Evolutionary conservation across 2,888 invertebrate species (phyloP), one percentile per base, ranked within the genome.

Genomic region (Phortica magna): DNA sequence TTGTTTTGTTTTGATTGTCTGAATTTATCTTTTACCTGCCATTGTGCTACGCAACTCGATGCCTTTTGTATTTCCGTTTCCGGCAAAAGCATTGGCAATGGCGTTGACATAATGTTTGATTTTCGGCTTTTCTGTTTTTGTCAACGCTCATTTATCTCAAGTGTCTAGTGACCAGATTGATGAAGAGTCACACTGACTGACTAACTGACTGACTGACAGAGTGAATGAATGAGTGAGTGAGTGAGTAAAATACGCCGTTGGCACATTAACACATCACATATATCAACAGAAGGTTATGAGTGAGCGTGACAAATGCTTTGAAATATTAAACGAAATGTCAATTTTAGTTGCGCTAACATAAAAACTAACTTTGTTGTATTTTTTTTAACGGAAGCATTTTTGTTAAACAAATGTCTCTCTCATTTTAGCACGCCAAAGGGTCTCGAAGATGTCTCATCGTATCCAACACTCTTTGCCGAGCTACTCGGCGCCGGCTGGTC

Each of bases 401-500:
- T n/a, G n/a, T n/a, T n/a, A n/a, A n/a, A n/a, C n/a, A 14, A 53
- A 53, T 53, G 31, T 31, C 19, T 65, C n/a, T 55, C 0, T 19
- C 65, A 64, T 74, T 17, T 77, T 73, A 96, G 96, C 90, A 96
- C 96, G 68, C 96, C 96, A 12, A 94, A 95, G 91, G 97, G 96
- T 41, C 92, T 97, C 74, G 95, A 96, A 92, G 96, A 96, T 89
- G 96, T 96, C 4, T 95, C 96, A 31, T 94, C 95, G 7, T 96
- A 96, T 91, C 96, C 96, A 1, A 93, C 95, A 10, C 93, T 96
- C 42, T 96, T 96, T 90, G 96, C 96, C 6, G 96, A 96, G 90
- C 92, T 96, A 42, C 94, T 96, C 89, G 95, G 94, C 72, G 95
- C 95, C 41, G 95, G 96, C n/a, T 96, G 96, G 96, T 94, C 94